Conservation (phyloP, 2,888 invertebrate genomes). For the Stenodema calcarata region DNA sequence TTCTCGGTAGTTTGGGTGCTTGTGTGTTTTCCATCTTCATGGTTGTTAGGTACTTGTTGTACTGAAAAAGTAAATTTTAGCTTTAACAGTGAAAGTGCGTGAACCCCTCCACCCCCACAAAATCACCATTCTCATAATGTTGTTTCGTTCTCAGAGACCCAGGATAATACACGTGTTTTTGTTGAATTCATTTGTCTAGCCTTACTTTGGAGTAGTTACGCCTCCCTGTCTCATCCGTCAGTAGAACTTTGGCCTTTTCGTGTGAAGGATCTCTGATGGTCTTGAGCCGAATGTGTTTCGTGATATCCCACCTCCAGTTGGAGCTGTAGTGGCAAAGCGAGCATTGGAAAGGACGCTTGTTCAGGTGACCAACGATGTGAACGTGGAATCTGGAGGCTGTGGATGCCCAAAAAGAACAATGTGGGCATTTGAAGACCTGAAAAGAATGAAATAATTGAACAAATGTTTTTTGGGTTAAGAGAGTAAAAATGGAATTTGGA, state of each 20-base stretch:
- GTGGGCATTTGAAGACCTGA: conserved; percentile 86
- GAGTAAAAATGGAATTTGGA: neutral
- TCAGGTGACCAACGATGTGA: conserved; percentile 90
- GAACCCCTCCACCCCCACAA: neutral
- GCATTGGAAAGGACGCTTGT: conserved; percentile 94
- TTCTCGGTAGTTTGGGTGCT: conserved; percentile 32
- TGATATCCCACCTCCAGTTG: conserved; percentile 97
- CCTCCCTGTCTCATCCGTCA: conserved; percentile 90
- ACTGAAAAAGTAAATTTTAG: conserved; percentile 60
- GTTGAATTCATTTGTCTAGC: neutral
- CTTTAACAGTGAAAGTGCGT: neutral
- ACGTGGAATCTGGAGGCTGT: conserved; percentile 93
- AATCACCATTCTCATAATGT: neutral
- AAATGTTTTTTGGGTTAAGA: neutral
- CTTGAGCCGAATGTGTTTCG: conserved; percentile 92
- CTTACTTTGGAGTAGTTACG: conserved; percentile 81
- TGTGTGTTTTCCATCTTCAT: conserved; percentile 61
- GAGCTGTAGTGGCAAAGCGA: conserved; percentile 91
- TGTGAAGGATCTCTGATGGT: conserved; percentile 82
- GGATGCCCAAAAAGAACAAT: conserved; percentile 90
- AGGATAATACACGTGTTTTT: too few relatives aligned
- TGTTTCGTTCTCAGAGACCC: too few relatives aligned
- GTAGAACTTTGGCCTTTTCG: conserved; percentile 79
- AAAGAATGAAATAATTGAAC: neutral
- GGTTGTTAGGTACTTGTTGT: conserved; percentile 85